Evolutionary conservation across 2,888 invertebrate genomes (phyloP), one percentile per base, ranked within the genome.

Genomic region (Troglohyphantes excavatus): DNA sequence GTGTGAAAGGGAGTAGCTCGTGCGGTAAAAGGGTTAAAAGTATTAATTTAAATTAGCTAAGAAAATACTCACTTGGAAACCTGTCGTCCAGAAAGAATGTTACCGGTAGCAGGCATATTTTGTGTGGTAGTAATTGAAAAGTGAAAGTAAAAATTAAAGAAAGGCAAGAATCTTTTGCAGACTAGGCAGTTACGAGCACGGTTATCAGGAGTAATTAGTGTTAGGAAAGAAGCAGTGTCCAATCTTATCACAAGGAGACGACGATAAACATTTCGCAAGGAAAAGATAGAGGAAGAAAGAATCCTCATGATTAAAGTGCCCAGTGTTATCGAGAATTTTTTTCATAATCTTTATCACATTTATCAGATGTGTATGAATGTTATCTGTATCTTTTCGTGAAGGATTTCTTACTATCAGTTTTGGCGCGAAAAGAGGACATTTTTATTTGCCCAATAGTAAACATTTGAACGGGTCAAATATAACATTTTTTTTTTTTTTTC

Each of bases 71-170:
- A 53, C 53, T 53, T 53, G 7, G 87, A 88, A n/a, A 81, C 61
- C 13, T 88, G 81, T 65, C 75, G 65, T 1, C 87, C 87, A 39
- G 81, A 73, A 27, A 88, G 79, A 65, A 88, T 73, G 33, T 81
- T 75, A 9, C 43, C 73, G n/a, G 26, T 59, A 13, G 9, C 6
- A 61, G 68, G n/a, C 86, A 86, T 86, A n/a, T 13, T 79, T 43
- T 5, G 1, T 3, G 17, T 17, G 11, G 33, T 43, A 68, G 33
- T 33, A 26, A 59, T 17, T 3, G 9, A 7, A 13, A 27, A 43
- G 13, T 39, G 2, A 61, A 21, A 59, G 23, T 21, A 3, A 33
- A 68, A 33, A 68, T 68, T 68, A 3, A 65, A 65, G n/a, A 53
- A 72, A 72, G 23, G 61, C 21, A 59, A 26, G 59, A 9, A 65